phyloP scores from a whole-genome alignment of 2,797 vertebrate species.

The Cossypha polioptera region DNA sequence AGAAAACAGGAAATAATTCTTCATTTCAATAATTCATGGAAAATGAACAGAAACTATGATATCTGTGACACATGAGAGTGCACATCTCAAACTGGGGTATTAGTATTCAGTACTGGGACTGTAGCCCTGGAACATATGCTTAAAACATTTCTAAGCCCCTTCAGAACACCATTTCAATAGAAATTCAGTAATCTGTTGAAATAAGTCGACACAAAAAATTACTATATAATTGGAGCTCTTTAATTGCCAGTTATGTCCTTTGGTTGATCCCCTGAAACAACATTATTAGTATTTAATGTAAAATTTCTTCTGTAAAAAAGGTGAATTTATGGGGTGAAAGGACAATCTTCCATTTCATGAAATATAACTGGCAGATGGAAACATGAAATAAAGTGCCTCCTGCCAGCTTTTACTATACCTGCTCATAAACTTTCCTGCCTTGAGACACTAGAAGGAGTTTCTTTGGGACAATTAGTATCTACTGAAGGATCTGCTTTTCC shows the following conservation, averaged over 20 bases:
- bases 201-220: conserved; percentile 35
- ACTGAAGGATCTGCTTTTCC: background rate
- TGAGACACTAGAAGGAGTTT: conserved; percentile 27
- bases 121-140: conserved; percentile 28
- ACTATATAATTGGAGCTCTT: conserved; percentile 14
- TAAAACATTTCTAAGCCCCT: conserved; percentile 33
- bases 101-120: conserved; percentile 8
- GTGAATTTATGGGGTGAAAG: conserved; percentile 57
- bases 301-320: conserved; percentile 38
- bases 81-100: background rate
- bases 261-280: conserved; percentile 43
- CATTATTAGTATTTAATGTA: conserved; percentile 46
- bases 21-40: conserved; percentile 42
- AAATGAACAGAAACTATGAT: conserved; percentile 23
- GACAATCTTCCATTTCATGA: conserved; percentile 19
- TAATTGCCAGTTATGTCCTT: conserved; percentile 43
- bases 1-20: conserved; percentile 50
- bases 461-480: conserved; percentile 5
- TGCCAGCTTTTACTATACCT: conserved; percentile 38
- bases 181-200: conserved; percentile 47
- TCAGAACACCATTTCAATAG: background rate
- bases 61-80: conserved; percentile 18
- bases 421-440: background rate
- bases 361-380: conserved; percentile 50
- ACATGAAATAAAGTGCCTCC: conserved; percentile 37